Percentiles rank a stretch among this genome's conserved stretches.
Conservation (phyloP, 2,113 vertebrate species). For the Microtus richardsoni region DNA sequence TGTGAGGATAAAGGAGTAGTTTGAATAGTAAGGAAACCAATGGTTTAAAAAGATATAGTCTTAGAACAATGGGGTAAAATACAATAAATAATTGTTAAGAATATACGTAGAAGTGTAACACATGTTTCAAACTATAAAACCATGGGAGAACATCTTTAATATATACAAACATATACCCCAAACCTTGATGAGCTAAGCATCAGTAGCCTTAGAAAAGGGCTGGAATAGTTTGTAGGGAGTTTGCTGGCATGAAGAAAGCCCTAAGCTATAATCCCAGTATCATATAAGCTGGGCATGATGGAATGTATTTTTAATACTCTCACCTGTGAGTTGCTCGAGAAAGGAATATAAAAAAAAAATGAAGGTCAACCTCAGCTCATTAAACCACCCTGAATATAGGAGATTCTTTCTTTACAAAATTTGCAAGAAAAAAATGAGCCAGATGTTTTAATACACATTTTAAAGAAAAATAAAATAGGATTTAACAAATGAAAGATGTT, state of each 20-base stretch:
- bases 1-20: not conserved
- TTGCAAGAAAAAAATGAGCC: not conserved
- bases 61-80: not conserved
- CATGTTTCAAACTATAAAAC: not conserved
- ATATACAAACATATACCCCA: not conserved
- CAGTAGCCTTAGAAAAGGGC: not conserved
- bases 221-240: not conserved
- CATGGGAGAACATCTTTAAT: not conserved
- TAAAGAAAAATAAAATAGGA: slow-evolving; percentile 13
- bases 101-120: not conserved
- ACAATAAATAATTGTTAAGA: not conserved
- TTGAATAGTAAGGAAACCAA: not conserved
- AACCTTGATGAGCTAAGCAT: not conserved
- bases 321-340: not conserved
- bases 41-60: not conserved
- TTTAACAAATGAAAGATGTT: not conserved
- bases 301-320: no score
- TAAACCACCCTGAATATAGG: not conserved
- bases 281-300: not conserved
- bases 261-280: not conserved
- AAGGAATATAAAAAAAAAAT: not conserved
- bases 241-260: not conserved
- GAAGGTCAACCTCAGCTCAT: not conserved
- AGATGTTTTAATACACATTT: not conserved
- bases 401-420: not conserved